These are phyloP conservation scores for Spisula subtruncata DNA, from an alignment of 2,888 invertebrate species.

Conservation along the genomic window DNA sequence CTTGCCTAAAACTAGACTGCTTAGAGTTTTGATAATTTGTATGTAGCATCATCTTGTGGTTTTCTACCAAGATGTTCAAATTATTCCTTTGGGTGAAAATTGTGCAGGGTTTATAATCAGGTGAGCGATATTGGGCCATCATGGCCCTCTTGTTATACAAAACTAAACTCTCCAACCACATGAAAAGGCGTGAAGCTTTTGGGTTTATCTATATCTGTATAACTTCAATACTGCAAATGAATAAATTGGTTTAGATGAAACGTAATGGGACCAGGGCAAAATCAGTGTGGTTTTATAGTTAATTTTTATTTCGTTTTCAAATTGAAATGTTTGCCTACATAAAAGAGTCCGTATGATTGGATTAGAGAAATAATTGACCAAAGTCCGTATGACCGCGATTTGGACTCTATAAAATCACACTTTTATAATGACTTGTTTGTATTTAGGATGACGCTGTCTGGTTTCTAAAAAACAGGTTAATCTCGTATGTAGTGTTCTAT, in stretches of 20 bases:
- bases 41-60: too few relatives aligned
- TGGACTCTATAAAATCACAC: conserved; percentile 3
- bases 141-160: too few relatives aligned
- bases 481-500: too few relatives aligned
- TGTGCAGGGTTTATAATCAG: too few relatives aligned
- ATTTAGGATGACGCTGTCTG: neutral
- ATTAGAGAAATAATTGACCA: neutral
- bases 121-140: too few relatives aligned
- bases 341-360: neutral
- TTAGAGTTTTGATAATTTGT: too few relatives aligned
- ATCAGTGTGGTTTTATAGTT: conserved; percentile 13
- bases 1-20: too few relatives aligned
- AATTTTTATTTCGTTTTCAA: neutral
- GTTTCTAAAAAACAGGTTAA: too few relatives aligned
- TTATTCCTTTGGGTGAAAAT: too few relatives aligned
- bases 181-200: conserved; percentile 48
- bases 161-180: conserved; percentile 38
- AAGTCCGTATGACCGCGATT: neutral
- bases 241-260: neutral
- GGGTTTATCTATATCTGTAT: conserved; percentile 36
- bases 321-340: conserved; percentile 8
- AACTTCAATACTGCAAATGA: neutral
- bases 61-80: too few relatives aligned
- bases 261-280: neutral
- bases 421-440: neutral